Conservation (phyloP, 2,888 invertebrate genomes). For the Protophormia terraenovae region DNA sequence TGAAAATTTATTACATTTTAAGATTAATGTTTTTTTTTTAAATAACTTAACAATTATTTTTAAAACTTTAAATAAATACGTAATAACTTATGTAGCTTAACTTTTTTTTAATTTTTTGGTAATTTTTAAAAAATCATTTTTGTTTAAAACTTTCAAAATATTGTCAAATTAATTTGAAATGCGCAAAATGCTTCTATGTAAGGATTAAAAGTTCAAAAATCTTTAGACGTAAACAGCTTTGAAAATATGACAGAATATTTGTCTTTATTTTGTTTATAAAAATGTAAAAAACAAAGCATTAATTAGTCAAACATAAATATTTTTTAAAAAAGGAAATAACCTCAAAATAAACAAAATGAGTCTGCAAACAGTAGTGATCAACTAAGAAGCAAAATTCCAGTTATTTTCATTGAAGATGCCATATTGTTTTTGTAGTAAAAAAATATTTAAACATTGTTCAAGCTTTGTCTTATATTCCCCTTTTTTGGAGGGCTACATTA, state of each 20-base stretch:
- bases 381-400: neutral
- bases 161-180: neutral
- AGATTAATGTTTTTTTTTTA: too few species aligned
- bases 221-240: neutral
- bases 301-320: conserved; percentile 8
- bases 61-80: too few species aligned
- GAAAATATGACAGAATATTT: neutral
- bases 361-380: neutral
- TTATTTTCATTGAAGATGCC: neutral
- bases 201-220: conserved; percentile 17
- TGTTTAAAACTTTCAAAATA: neutral
- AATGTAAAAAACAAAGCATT: neutral
- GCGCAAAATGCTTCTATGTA: neutral
- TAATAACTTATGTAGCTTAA: too few species aligned
- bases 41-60: too few species aligned
- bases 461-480: too few species aligned
- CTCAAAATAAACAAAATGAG: neutral
- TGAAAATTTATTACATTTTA: too few species aligned
- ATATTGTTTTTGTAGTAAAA: too few species aligned
- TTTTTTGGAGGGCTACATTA: too few species aligned
- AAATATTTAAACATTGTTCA: too few species aligned
- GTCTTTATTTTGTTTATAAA: neutral
- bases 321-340: neutral
- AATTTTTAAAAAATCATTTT: neutral
- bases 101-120: neutral